A percentile compares a stretch with the other conserved stretches of the same genome.
Evolutionary conservation across 2,797 vertebrate species (phyloP).

Genomic region (Sebastiscus albofasciatus): DNA sequence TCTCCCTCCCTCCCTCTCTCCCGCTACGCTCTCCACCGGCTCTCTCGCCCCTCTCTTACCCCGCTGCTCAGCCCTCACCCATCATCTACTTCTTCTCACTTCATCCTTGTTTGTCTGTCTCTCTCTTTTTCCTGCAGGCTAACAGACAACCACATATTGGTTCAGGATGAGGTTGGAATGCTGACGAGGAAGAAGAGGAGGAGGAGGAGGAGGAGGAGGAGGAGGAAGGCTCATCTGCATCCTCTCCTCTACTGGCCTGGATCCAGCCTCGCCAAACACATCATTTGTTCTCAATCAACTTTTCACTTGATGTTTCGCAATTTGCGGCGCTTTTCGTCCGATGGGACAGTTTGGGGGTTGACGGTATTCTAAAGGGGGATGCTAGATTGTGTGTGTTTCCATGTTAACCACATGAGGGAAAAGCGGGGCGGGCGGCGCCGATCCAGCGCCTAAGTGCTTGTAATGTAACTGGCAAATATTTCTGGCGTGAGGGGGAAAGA

Average conservation of each 20-base stretch:
- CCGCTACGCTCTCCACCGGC: background rate
- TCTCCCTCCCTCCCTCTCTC: constrained; percentile 23
- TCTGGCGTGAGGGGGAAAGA: constrained; percentile 35
- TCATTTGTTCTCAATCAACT: constrained; percentile 45
- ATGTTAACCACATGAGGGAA: constrained; percentile 35
- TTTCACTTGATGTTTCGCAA: constrained; percentile 24
- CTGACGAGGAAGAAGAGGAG: constrained; percentile 25
- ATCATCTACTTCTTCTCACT: constrained; percentile 57
- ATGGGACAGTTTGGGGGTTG: constrained; percentile 11
- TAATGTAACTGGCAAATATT: constrained; percentile 58
- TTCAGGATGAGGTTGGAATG: constrained; percentile 58
- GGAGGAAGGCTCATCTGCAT: constrained; percentile 43
- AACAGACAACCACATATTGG: constrained; percentile 37
- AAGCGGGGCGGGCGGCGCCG: background rate
- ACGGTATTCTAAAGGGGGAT: constrained; percentile 5
- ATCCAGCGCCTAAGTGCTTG: constrained; percentile 57
- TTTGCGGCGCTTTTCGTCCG: constrained; percentile 14
- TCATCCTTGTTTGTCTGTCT: constrained; percentile 55
- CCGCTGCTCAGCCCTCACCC: constrained; percentile 37
- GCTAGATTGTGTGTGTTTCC: constrained; percentile 10
- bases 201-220: background rate
- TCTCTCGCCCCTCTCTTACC: constrained; percentile 3
- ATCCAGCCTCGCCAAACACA: constrained; percentile 25
- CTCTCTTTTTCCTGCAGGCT: constrained; percentile 49
- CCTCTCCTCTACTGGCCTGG: constrained; percentile 17